Evolutionary conservation across 2,113 vertebrate genomes (phyloP).

Genomic region (Cynocephalus volans): DNA sequence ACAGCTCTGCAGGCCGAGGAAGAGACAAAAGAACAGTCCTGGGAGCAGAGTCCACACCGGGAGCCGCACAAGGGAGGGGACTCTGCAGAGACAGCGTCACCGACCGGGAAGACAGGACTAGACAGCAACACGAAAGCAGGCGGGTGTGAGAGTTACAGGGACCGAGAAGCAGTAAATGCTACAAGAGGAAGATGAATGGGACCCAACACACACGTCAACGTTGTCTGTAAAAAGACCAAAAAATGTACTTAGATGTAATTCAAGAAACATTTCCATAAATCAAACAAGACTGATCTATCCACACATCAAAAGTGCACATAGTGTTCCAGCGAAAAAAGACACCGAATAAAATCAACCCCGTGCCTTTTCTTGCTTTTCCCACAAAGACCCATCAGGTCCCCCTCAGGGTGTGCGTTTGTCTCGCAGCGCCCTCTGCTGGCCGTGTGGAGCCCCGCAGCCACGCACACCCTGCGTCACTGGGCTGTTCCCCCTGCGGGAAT

Average conservation of each 20-base stretch:
- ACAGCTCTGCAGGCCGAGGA: too few species aligned
- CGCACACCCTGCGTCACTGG: fast-evolving
- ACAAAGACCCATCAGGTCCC: too few species aligned
- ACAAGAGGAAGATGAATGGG: neutral
- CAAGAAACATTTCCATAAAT: neutral
- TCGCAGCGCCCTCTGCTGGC: neutral
- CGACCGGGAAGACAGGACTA: neutral
- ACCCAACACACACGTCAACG: neutral
- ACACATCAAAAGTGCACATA: neutral
- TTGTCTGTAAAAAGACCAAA: neutral
- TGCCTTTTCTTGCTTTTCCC: neutral
- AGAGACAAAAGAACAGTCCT: neutral
- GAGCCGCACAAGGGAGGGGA: too few species aligned
- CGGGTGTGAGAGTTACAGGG: neutral
- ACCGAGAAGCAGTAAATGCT: neutral
- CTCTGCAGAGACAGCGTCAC: fast-evolving
- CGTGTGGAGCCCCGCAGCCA: neutral
- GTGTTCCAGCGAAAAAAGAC: neutral
- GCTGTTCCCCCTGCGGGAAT: too few species aligned
- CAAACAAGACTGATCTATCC: neutral
- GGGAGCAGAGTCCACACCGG: fast-evolving
- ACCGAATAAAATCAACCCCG: neutral
- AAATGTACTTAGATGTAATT: neutral
- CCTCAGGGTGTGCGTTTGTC: neutral
- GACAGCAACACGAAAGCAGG: too few species aligned